Conservation (phyloP, 2,113 vertebrate genomes). For the Steatornis caripensis region DNA sequence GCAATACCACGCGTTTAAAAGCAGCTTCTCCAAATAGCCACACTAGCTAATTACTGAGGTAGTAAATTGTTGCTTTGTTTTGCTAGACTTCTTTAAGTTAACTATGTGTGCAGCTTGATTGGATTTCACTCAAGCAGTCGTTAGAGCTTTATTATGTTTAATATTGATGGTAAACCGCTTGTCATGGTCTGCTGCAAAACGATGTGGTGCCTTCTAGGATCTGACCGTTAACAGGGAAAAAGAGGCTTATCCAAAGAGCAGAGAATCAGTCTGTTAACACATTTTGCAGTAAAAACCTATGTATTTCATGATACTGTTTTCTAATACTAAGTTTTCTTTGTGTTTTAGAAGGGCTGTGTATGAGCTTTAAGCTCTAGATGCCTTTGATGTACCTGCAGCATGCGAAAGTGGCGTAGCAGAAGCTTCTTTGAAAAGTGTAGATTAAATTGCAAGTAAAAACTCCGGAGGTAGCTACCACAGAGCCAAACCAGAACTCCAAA, state of each 20-base stretch:
- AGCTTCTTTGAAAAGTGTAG: neutral
- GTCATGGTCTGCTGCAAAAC: neutral
- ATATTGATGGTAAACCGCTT: neutral
- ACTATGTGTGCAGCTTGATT: neutral
- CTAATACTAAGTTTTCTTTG: neutral
- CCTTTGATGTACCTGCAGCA: neutral
- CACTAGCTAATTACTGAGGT: neutral
- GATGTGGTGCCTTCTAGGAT: neutral
- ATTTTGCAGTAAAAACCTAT: neutral
- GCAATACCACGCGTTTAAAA: neutral
- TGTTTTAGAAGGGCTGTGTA: neutral
- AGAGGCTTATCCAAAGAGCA: neutral
- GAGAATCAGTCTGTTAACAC: neutral
- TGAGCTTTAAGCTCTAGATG: neutral
- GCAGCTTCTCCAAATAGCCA: neutral
- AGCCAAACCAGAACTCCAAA: neutral
- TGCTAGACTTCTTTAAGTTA: neutral
- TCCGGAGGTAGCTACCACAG: neutral
- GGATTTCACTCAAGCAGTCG: neutral
- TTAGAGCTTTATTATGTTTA: neutral
- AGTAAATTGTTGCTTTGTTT: constrained; percentile 20
- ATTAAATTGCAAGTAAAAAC: neutral
- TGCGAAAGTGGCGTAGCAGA: neutral
- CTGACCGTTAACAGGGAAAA: neutral
- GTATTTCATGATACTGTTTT: neutral